phyloP scores from a whole-genome alignment of 2,797 vertebrate species.

The Anomalospiza imberbis region DNA sequence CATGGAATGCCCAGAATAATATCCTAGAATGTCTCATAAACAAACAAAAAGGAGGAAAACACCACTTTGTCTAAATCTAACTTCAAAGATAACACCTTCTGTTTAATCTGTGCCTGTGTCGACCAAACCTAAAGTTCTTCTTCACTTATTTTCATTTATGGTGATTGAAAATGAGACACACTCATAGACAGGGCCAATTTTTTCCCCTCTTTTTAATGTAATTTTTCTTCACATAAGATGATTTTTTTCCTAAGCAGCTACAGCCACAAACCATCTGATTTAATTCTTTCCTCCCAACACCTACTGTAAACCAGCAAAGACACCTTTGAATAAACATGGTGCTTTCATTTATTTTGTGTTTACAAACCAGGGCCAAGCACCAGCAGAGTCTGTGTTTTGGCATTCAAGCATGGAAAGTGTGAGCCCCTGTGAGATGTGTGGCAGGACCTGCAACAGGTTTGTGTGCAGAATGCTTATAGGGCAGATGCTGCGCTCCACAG shows the following conservation, averaged over 20 bases:
- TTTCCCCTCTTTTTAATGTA: accelerated
- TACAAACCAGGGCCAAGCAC: background rate
- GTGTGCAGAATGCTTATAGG: accelerated
- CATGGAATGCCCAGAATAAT: background rate
- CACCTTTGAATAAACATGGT: background rate
- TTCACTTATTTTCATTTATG: background rate
- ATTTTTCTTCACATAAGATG: background rate
- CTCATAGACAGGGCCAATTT: accelerated
- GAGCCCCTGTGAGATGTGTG: accelerated
- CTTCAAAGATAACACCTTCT: background rate
- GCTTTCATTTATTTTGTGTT: background rate
- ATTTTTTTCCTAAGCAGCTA: background rate
- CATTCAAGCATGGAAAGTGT: accelerated
- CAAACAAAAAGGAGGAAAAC: background rate
- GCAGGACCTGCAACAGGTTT: accelerated
- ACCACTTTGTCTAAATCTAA: background rate
- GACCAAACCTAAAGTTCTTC: background rate
- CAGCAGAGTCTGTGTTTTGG: background rate
- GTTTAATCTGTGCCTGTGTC: background rate
- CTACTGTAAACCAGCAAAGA: background rate
- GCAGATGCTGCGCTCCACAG: background rate
- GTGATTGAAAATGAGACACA: background rate
- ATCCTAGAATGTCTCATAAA: background rate
- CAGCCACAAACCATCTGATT: background rate
- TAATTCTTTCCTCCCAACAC: background rate